Evolutionary conservation across 1,140 invertebrate species (phyloP), one percentile per base, ranked within the genome.

Genomic region (Drosophila kepulauana): DNA sequence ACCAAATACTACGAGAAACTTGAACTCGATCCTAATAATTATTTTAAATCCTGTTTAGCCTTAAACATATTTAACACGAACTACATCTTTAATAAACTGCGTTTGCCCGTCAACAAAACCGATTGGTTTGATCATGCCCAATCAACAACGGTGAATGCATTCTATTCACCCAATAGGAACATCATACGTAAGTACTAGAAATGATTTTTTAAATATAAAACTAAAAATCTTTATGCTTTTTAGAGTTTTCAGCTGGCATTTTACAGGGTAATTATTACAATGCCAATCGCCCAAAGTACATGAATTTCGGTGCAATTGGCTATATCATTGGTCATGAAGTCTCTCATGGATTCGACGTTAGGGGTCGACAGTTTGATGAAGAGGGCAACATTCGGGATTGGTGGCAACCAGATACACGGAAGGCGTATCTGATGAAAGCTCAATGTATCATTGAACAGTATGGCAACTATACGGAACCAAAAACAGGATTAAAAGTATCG

Each of bases 251-350:
- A 0, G 97, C 97, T 70, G 97, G 97, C 62, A 97, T 98, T 76
- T 94, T 99, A 3, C 97, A 98, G 94, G 97, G 97, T 10, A 94
- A 96, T 16, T 98, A 98, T 93, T 98, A 97, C 92, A 95, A 95
- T 46, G 95, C 95, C 38, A 95, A 97, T 63, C 95, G 97, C 30
- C 98, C 98, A 1, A 95, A 95, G 68, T 98, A 98, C 81, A 96
- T 98, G 94, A 98, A 99, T 91, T 98, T 97, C 87, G 97, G 97
- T 57, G 97, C 96, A 8, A 97, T 99, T 82, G 98, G 98, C 5
- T 97, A 97, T 81, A 96, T 98, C 2, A 98, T 99, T 92, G 98
- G 97, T 0, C 97, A 98, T 87, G 97, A 99, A 94, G 97, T 99
- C 49, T 98, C 97, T 0, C 98, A 99, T 91, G 97, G 97, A 7